Percentiles rank a stretch among this genome's conserved stretches.
Evolutionary conservation across 2,797 vertebrate genomes (phyloP).

Genomic region (Rousettus madagascariensis): DNA sequence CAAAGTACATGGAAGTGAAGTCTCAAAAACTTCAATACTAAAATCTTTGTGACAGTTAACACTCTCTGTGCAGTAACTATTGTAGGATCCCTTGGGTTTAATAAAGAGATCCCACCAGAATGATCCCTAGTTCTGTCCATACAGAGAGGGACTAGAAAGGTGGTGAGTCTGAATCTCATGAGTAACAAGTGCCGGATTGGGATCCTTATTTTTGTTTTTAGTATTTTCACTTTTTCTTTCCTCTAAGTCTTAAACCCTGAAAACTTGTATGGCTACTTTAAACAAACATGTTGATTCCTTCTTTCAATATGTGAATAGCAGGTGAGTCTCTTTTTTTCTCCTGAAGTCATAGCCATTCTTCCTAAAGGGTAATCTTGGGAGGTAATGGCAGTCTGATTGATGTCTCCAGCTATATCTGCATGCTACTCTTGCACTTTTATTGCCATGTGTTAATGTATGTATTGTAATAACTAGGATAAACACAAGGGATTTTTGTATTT

Average conservation of each 20-base stretch:
- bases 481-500: conserved; percentile 71
- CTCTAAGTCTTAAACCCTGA: background rate
- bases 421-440: conserved; percentile 21
- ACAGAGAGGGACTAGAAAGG: background rate
- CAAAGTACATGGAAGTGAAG: background rate
- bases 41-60: conserved; percentile 26
- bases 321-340: background rate
- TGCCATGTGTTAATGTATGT: conserved; percentile 47
- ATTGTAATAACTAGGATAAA: conserved; percentile 70
- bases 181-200: background rate
- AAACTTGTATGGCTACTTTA: background rate
- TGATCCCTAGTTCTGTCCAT: background rate
- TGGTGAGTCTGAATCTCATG: background rate
- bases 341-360: background rate
- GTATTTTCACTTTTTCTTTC: background rate
- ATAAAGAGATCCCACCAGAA: background rate
- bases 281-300: background rate
- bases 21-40: background rate
- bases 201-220: conserved; percentile 9
- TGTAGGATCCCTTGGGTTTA: conserved; percentile 13
- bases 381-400: background rate
- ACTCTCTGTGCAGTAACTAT: background rate
- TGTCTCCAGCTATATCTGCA: background rate
- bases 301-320: conserved; percentile 30
- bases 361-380: background rate